Evolutionary conservation across 2,797 vertebrate genomes (phyloP).

Genomic region (Paedocypris micromegethes): DNA sequence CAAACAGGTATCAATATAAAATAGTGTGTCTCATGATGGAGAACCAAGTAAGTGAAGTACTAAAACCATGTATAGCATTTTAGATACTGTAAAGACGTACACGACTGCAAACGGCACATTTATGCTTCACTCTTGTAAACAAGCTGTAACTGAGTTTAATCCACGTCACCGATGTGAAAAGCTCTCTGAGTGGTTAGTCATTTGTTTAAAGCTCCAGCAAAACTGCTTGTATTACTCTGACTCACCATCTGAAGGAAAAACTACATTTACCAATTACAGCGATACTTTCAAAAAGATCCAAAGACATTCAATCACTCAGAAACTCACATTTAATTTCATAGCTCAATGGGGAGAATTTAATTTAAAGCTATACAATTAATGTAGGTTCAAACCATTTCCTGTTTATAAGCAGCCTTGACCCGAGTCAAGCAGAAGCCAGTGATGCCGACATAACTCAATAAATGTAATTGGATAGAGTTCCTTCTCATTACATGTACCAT

Average conservation of each 20-base stretch:
- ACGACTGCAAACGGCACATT: constrained; percentile 13
- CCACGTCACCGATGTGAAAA: constrained; percentile 1
- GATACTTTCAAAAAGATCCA: no score
- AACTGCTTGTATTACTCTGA: constrained; percentile 17
- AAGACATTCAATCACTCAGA: no score
- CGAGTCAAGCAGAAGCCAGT: background rate
- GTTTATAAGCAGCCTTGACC: constrained; percentile 1
- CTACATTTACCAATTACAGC: background rate
- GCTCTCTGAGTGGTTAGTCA: constrained; percentile 1
- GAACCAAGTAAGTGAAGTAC: constrained; percentile 4
- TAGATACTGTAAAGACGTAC: constrained; percentile 6
- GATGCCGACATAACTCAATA: constrained; percentile 28
- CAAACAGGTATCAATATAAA: no score
- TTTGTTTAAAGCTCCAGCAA: constrained; percentile 9
- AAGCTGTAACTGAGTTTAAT: constrained; percentile 2
- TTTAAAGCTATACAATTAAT: background rate
- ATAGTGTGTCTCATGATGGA: background rate
- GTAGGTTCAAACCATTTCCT: constrained; percentile 7
- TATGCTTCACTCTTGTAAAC: constrained; percentile 15
- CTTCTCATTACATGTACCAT: constrained; percentile 30
- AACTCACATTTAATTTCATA: no score
- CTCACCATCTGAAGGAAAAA: background rate
- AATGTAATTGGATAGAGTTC: constrained; percentile 37
- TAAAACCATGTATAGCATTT: constrained; percentile 20
- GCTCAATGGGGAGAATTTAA: background rate